Conservation (phyloP, 2,888 invertebrate species). For the Thymelicus acteon region DNA sequence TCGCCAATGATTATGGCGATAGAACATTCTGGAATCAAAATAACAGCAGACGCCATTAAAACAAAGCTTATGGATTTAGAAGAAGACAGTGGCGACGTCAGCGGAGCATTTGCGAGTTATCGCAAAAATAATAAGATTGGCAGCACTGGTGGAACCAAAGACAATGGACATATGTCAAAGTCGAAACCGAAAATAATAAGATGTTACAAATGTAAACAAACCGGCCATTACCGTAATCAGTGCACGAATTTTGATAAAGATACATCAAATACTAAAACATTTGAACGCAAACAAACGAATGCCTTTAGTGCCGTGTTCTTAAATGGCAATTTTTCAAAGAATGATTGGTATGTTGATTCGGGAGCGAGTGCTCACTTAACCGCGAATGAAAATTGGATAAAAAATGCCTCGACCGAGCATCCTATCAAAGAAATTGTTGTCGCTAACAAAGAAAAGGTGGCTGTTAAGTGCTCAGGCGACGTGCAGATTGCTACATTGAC, state of each 20-base stretch:
- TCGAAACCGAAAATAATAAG: neutral
- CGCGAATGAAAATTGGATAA: conserved; percentile 14
- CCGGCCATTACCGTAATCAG: neutral
- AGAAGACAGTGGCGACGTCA: neutral
- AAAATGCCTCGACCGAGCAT: conserved; percentile 16
- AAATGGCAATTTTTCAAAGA: neutral
- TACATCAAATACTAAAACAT: neutral
- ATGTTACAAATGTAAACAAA: conserved; percentile 4
- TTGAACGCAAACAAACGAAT: conserved; percentile 1
- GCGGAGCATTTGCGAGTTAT: neutral
- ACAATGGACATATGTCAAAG: neutral
- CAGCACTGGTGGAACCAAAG: no score
- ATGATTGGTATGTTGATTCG: conserved; percentile 11
- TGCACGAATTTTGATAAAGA: neutral
- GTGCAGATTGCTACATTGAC: conserved; percentile 33
- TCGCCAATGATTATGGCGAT: no score
- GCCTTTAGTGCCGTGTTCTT: conserved; percentile 9
- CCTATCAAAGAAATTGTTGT: conserved; percentile 39
- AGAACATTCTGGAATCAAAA: no score
- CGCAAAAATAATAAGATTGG: no score
- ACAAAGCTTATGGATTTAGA: no score
- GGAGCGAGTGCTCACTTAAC: conserved; percentile 9
- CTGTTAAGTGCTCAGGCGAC: conserved; percentile 39
- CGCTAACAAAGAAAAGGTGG: conserved; percentile 38
- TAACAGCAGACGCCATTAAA: no score